A percentile compares a stretch with the other conserved stretches of the same genome.
phyloP scores from a whole-genome alignment of 2,797 vertebrate species.

The Thripadectes ignobilis region DNA sequence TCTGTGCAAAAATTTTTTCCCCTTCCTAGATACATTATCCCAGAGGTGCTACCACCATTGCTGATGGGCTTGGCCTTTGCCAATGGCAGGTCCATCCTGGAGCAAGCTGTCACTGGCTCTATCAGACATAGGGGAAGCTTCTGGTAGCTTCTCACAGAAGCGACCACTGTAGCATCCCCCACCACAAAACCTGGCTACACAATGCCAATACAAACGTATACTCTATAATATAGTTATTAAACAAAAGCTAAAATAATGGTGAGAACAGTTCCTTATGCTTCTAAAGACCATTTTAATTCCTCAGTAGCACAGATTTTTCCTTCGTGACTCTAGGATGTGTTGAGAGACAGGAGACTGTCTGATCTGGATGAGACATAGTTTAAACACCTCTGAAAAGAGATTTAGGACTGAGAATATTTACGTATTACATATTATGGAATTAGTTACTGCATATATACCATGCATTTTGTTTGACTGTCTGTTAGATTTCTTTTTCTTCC shows the following conservation, averaged over 20 bases:
- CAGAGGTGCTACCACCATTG: not conserved
- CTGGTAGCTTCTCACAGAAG: not conserved
- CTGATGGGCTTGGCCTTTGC: fast-evolving
- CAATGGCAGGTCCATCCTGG: fast-evolving
- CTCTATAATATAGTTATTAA: not conserved
- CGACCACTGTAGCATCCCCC: too few relatives aligned
- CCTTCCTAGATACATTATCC: not conserved
- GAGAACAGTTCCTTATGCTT: not conserved
- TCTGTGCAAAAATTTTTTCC: not conserved
- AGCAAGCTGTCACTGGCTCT: not conserved
- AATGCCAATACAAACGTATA: not conserved
- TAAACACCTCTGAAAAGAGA: not conserved
- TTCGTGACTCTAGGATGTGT: not conserved
- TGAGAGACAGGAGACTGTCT: not conserved
- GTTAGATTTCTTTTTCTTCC: not conserved
- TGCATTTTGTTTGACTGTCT: not conserved
- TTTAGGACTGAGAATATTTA: not conserved
- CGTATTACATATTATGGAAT: not conserved
- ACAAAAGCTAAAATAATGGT: not conserved
- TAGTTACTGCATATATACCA: not conserved
- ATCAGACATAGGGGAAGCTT: not conserved
- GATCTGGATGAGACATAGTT: not conserved
- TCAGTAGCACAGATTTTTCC: not conserved
- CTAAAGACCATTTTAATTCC: not conserved
- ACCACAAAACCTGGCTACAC: not conserved